A percentile compares a stretch with the other conserved stretches of the same genome.
Evolutionary conservation across 2,797 vertebrate species (phyloP).

Genomic region (Austrolebias charrua): DNA sequence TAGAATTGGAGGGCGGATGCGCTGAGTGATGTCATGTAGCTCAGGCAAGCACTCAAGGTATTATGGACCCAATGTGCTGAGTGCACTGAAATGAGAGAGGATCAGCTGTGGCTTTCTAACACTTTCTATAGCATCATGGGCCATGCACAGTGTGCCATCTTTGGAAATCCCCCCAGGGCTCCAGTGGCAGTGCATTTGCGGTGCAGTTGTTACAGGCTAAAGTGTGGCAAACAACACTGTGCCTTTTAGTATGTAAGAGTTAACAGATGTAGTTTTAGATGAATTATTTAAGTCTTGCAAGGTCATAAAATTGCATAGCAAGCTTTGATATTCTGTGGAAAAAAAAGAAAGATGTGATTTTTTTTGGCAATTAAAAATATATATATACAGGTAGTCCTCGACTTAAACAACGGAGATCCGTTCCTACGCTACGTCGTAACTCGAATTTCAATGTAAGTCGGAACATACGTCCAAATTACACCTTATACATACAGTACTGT

Average conservation of each 20-base stretch:
- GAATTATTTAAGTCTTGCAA: constrained; percentile 1
- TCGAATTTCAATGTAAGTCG: no score
- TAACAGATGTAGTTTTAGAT: constrained; percentile 10
- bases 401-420: no score
- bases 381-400: no score
- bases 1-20: constrained; percentile 55
- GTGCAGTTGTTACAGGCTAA: constrained; percentile 21
- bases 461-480: no score
- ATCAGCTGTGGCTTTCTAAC: constrained; percentile 64
- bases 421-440: no score
- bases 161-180: constrained; percentile 27
- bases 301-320: background rate
- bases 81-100: constrained; percentile 71
- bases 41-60: constrained; percentile 69
- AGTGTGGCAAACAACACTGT: constrained; percentile 21
- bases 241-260: background rate
- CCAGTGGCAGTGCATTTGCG: constrained; percentile 16
- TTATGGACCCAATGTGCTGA: constrained; percentile 68
- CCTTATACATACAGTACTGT: no score
- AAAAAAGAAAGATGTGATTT: background rate
- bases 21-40: constrained; percentile 69
- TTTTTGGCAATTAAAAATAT: background rate
- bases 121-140: constrained; percentile 51
- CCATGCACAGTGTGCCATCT: constrained; percentile 37
- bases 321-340: background rate